Evolutionary conservation across 2,113 vertebrate species (phyloP).

Genomic region (Hypanus sabinus): DNA sequence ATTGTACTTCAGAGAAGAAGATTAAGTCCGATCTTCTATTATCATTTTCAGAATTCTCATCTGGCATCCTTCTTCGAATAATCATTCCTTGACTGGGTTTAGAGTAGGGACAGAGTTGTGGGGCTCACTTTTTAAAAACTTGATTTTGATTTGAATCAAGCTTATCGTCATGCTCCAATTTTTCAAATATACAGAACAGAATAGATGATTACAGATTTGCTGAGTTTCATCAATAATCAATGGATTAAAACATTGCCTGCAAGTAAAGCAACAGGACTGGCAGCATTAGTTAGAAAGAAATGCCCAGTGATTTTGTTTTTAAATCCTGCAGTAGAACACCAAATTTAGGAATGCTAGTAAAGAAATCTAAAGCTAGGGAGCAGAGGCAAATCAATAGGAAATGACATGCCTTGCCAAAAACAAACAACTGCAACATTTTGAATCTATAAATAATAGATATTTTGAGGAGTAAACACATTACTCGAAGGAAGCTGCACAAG

Average conservation of each 20-base stretch:
- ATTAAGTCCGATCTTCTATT: neutral
- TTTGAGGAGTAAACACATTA: neutral
- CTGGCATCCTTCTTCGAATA: neutral
- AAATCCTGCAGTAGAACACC: neutral
- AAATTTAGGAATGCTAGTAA: neutral
- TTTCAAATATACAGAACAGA: neutral
- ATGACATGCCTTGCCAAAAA: neutral
- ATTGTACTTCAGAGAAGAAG: neutral
- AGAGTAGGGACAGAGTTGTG: too few species aligned
- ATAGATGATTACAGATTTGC: neutral
- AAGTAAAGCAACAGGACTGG: neutral
- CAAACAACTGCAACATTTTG: neutral
- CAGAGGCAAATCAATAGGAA: neutral
- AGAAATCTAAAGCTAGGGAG: neutral
- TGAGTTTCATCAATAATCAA: neutral
- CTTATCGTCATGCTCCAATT: neutral
- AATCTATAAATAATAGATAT: neutral
- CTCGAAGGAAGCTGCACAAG: neutral
- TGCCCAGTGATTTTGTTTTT: neutral
- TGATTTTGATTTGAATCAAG: neutral
- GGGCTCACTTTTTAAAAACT: neutral
- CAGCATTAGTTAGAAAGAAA: neutral
- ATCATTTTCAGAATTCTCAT: neutral
- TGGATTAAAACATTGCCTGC: neutral
- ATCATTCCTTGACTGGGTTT: neutral